These are phyloP conservation scores for Cydia amplana DNA, from an alignment of 1,140 invertebrate species.

Conservation along the genomic window DNA sequence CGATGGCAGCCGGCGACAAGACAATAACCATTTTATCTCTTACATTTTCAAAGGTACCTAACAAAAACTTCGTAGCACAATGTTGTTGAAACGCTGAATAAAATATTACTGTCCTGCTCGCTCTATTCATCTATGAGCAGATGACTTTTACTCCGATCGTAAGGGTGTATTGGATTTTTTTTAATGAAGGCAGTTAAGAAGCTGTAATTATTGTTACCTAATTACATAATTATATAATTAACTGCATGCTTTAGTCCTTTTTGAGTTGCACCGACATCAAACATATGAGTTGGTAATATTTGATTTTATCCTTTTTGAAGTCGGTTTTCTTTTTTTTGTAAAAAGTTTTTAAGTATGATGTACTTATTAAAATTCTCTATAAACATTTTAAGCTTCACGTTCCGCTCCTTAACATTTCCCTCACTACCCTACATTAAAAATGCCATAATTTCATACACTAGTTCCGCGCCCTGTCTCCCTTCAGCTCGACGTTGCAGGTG, in stretches of 20 bases:
- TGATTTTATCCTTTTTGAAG: too few relatives aligned
- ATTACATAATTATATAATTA: too few relatives aligned
- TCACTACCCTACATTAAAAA: not conserved
- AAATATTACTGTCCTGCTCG: constrained; percentile 9
- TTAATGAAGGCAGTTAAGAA: too few relatives aligned
- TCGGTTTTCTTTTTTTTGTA: too few relatives aligned
- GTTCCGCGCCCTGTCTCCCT: not conserved
- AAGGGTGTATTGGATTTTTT: not conserved
- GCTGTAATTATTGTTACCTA: too few relatives aligned
- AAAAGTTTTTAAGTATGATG: too few relatives aligned
- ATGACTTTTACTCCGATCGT: not conserved
- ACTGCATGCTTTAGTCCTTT: too few relatives aligned
- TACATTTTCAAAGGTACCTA: constrained; percentile 30
- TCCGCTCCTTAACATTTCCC: not conserved
- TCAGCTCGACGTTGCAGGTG: constrained; percentile 12
- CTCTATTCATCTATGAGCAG: not conserved
- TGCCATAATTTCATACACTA: constrained; percentile 21
- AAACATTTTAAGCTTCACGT: not conserved
- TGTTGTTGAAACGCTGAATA: constrained; percentile 24
- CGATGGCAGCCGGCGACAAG: constrained; percentile 14
- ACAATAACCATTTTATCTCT: constrained; percentile 25
- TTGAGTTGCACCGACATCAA: too few relatives aligned
- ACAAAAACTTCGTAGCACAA: constrained; percentile 26
- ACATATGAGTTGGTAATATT: too few relatives aligned
- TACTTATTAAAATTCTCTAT: too few relatives aligned